A percentile compares a stretch with the other conserved stretches of the same genome.
phyloP scores from a whole-genome alignment of 2,797 vertebrate species.

The Falco peregrinus region DNA sequence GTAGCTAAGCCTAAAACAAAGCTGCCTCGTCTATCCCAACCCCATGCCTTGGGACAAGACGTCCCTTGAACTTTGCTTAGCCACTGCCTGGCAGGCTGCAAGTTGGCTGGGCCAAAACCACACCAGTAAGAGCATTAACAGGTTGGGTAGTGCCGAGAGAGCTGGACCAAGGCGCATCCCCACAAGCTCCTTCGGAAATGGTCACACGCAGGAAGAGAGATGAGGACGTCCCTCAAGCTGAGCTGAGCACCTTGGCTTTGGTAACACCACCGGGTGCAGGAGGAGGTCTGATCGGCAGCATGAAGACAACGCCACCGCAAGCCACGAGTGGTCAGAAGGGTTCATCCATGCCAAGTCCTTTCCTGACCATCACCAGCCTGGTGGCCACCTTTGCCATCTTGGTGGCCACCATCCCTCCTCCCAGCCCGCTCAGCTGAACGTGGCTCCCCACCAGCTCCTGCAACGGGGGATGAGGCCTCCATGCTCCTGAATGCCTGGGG shows the following conservation, averaged over 20 bases:
- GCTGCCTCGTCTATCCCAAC: neutral
- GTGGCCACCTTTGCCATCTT: neutral
- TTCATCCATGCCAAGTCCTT: neutral
- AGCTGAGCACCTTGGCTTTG: neutral
- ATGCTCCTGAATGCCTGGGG: neutral
- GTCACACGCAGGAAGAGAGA: neutral
- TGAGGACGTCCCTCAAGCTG: neutral
- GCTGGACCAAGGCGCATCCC: neutral
- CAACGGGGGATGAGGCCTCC: fast-evolving
- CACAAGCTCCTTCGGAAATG: neutral
- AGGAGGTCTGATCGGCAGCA: neutral
- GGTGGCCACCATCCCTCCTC: neutral
- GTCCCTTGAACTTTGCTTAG: neutral
- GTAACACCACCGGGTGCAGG: neutral
- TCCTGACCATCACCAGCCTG: neutral
- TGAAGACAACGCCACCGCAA: neutral
- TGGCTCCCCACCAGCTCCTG: neutral
- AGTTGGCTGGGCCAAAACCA: neutral
- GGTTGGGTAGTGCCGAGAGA: neutral
- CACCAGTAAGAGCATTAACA: neutral
- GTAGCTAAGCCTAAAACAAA: neutral
- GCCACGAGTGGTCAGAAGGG: fast-evolving
- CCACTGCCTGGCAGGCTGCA: neutral
- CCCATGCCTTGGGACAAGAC: neutral
- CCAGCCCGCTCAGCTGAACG: neutral